Evolutionary conservation across 2,888 invertebrate species (phyloP).

Genomic region (Colostygia pectinataria): DNA sequence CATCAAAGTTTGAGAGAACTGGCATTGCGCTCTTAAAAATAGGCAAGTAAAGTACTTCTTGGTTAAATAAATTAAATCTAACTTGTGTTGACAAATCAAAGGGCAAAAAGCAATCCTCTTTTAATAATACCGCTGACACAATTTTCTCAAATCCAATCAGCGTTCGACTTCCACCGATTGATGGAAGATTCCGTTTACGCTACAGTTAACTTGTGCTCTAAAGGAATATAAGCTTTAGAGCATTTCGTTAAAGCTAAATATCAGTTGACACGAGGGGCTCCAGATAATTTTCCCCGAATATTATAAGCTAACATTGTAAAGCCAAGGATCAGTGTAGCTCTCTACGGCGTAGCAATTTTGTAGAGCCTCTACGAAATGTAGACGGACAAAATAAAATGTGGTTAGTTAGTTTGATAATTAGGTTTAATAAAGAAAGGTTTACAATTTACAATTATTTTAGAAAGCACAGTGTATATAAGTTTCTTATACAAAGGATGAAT

Average conservation of each 20-base stretch:
- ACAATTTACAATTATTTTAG: no score
- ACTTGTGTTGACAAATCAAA: no score
- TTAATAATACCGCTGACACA: neutral
- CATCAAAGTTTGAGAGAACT: no score
- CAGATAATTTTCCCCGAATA: neutral
- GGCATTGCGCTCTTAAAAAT: no score
- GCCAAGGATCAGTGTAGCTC: neutral
- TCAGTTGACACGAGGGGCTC: neutral
- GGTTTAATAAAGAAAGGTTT: no score
- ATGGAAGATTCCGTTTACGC: neutral
- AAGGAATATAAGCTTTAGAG: neutral
- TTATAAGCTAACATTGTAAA: constrained; percentile 4
- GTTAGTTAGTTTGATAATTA: no score
- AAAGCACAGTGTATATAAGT: no score
- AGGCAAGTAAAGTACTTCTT: no score
- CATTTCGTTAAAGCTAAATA: neutral
- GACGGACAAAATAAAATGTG: no score
- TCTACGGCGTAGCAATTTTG: constrained; percentile 11
- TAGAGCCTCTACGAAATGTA: constrained; percentile 1
- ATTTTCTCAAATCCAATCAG: constrained; percentile 9
- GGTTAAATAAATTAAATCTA: no score
- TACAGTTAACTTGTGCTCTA: neutral
- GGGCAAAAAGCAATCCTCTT: neutral
- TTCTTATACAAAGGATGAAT: no score
- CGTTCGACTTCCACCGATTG: neutral